Evolutionary conservation across 2,113 vertebrate genomes (phyloP).

Genomic region (Pomatostomus ruficeps): DNA sequence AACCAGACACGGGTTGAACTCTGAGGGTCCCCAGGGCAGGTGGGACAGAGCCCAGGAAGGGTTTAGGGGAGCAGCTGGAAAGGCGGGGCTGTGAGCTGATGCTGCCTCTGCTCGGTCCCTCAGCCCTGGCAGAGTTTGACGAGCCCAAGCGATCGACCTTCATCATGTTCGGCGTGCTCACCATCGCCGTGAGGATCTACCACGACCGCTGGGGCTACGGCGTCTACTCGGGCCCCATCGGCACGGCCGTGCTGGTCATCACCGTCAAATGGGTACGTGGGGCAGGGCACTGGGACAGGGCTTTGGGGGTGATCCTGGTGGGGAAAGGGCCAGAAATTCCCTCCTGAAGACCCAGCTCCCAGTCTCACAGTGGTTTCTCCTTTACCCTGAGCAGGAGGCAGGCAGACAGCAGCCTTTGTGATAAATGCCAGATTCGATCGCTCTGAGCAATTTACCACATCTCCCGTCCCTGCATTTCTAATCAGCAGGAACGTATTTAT

Average conservation of each 20-base stretch:
- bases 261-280: constrained; percentile 87
- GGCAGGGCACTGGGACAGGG: rapidly evolving
- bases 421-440: background rate
- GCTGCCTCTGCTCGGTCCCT: background rate
- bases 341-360: background rate
- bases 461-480: background rate
- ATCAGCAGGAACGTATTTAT: background rate
- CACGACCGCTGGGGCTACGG: constrained; percentile 93
- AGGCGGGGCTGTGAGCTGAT: background rate
- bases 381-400: background rate
- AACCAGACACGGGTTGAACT: rapidly evolving
- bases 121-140: constrained; percentile 92
- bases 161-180: constrained; percentile 90
- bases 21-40: background rate
- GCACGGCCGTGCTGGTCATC: constrained; percentile 88
- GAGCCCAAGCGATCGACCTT: constrained; percentile 89
- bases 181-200: constrained; percentile 86
- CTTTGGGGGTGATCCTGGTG: rapidly evolving
- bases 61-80: background rate
- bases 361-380: rapidly evolving
- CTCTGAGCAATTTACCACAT: background rate
- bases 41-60: background rate
- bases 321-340: background rate
- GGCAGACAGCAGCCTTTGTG: background rate
- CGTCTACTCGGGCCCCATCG: constrained; percentile 92